Evolutionary conservation across 2,113 vertebrate species (phyloP).

Genomic region (Lasiurus borealis): DNA sequence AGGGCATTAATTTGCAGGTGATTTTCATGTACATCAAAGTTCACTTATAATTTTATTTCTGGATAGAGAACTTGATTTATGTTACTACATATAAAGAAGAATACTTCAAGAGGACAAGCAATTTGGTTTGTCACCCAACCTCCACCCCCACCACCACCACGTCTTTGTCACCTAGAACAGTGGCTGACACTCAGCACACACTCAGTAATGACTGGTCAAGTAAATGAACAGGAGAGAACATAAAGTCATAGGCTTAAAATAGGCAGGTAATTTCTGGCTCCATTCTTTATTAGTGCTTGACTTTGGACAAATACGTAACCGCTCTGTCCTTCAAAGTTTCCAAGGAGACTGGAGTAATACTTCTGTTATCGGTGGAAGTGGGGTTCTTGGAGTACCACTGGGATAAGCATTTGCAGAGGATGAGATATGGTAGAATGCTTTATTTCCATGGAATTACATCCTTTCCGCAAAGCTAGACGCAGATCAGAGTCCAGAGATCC

Average conservation of each 20-base stretch:
- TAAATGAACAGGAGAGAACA: neutral
- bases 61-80: neutral
- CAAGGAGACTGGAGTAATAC: neutral
- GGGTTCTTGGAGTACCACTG: neutral
- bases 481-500: neutral
- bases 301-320: neutral
- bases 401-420: neutral
- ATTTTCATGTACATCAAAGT: neutral
- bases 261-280: neutral
- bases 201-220: neutral
- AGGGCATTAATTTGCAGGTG: neutral
- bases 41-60: neutral
- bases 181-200: neutral
- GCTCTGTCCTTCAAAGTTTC: neutral
- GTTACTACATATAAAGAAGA: neutral
- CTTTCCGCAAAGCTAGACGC: neutral
- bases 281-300: neutral
- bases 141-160: too few species aligned
- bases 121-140: neutral
- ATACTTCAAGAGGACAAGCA: neutral
- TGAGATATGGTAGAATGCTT: neutral
- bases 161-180: neutral
- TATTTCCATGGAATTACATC: neutral
- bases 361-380: neutral
- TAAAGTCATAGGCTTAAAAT: slow-evolving; percentile 9